Base-by-base conservation (phyloP, 2,113 vertebrate genomes). In the Bagarius yarrelli region DNA sequence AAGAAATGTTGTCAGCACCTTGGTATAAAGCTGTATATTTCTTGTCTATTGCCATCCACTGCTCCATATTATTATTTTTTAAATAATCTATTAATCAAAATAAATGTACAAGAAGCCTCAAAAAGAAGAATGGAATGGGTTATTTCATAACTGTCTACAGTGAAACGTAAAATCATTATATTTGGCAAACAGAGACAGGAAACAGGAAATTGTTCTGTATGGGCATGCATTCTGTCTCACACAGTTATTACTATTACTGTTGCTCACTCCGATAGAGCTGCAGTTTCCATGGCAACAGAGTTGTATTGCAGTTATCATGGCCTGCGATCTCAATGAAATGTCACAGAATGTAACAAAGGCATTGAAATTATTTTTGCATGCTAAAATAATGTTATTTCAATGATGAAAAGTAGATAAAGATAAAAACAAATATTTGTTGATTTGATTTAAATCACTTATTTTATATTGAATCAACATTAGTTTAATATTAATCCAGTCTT, bases 281-380 rank as follows among this genome's bases (percentile, higher is more conserved):
- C 88, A 87, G 92, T 94, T 93, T 91, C 93, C 92, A 94, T 92
- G 87, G 93, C 89, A 93, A 94, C 93, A 88, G 88, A 79, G 88
- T 90, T 92, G 90, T 92, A 89, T 91, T 91, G 88, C 87, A 86
- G 85, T 89, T 61, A 60, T 85, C 89, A 89, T 85, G 87, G 88
- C 76, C 85, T 76, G 66, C 71, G 78, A 76, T 86, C 69, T 86
- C 86, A 89, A 88, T 85, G 82, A 82, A 83, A 83, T 81, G 82
- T 76, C 79, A 80, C 44, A 66, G 83, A 79, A 81, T 82, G 44
- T 21, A 74, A 79, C 87, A n/a, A n/a, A n/a, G n/a, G n/a, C n/a
- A n/a, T n/a, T n/a, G n/a, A n/a, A n/a, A n/a, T n/a, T n/a, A n/a
- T n/a, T n/a, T n/a, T n/a, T n/a, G n/a, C n/a, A n/a, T n/a, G n/a